Evolutionary conservation across 37 sponge, comb jelly and placozoan species (phyloP), one percentile per base, ranked within the genome.

Genomic region (Mnemiopsis leidyi): DNA sequence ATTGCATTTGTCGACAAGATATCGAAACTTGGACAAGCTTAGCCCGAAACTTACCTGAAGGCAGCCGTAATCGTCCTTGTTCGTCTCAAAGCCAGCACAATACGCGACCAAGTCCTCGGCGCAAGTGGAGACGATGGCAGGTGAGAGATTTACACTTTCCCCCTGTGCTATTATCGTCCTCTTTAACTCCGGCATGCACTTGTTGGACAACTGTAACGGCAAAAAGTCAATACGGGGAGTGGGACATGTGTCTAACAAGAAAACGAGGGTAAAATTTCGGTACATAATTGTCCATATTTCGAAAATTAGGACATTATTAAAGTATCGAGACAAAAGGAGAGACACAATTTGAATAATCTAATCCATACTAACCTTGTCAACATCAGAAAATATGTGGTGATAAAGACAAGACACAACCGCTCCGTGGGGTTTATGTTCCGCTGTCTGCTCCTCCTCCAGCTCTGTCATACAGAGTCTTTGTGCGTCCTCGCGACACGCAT

Each of bases 161-260:
- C 90, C 90, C 24, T 85, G 90, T 18, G 61, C 90, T 18, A 85
- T 85, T 16, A 85, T 85, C 21, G 90, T 40, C 90, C 82, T 1
- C 61, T 85, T 85, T 37, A 85, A 85, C 90, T 85, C 90, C 24
- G 90, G 90, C 24, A 40, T n/a, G 39, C 90, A 85, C 90, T 85
- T 28, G 79, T 28, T 32, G 9, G 79, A 77, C 34, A 77, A 18
- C 79, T 77, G 79, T 2, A n/a, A n/a, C n/a, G n/a, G n/a, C n/a
- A n/a, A n/a, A n/a, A n/a, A n/a, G n/a, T n/a, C n/a, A n/a, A n/a
- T n/a, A n/a, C n/a, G n/a, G n/a, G n/a, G n/a, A n/a, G n/a, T n/a
- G n/a, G n/a, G n/a, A n/a, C n/a, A n/a, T n/a, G n/a, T n/a, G n/a
- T n/a, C n/a, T n/a, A n/a, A n/a, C n/a, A n/a, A n/a, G n/a, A n/a